phyloP scores from a whole-genome alignment of 1,140 invertebrate genomes.

The Wiebesia pumilae region DNA sequence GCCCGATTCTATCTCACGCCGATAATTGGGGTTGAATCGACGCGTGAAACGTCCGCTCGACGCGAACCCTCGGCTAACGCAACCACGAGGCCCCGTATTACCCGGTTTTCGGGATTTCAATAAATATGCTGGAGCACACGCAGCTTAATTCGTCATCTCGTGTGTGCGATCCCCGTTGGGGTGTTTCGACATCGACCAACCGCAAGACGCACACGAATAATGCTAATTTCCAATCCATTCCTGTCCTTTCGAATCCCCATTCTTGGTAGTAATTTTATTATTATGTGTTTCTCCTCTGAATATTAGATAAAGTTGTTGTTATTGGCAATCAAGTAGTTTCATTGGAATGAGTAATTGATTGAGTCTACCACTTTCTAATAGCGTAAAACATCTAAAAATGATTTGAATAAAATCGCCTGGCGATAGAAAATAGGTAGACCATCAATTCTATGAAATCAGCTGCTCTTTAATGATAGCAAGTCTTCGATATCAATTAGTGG shows the following conservation, averaged over 20 bases:
- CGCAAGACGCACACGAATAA: neutral
- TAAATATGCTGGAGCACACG: neutral
- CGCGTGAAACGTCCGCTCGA: neutral
- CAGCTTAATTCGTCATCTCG: no score
- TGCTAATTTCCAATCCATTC: neutral
- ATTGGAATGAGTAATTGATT: no score
- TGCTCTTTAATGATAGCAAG: neutral
- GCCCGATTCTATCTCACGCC: neutral
- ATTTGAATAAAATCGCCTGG: neutral
- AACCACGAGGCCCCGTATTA: neutral
- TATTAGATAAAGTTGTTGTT: neutral
- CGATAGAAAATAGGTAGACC: no score
- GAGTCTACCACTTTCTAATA: no score
- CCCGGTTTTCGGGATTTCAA: neutral
- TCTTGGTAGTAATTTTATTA: neutral
- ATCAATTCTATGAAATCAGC: neutral
- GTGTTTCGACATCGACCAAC: neutral
- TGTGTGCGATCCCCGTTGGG: no score
- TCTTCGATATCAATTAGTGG: neutral
- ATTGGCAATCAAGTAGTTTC: neutral
- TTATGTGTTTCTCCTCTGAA: neutral
- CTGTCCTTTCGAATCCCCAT: neutral
- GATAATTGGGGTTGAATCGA: slow-evolving; percentile 10
- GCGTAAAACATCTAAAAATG: no score
- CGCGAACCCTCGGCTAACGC: neutral